Percentiles rank a stretch among this genome's conserved stretches.
These are phyloP conservation scores for Stegana nigrithorax DNA, from an alignment of 2,888 invertebrate genomes.

Conservation along the genomic window DNA sequence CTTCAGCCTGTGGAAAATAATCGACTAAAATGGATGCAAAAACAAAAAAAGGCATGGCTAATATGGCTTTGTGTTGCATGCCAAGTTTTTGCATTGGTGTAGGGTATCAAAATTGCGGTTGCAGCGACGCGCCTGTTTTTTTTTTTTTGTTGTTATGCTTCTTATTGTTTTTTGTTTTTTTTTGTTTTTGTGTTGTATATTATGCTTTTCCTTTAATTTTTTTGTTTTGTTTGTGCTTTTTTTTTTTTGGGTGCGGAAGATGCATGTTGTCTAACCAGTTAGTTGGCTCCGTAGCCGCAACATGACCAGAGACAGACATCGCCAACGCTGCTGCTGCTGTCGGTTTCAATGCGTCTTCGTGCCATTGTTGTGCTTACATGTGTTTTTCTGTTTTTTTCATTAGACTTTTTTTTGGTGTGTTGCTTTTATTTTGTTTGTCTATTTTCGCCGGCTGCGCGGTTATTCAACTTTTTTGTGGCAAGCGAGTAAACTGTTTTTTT, in stretches of 20 bases:
- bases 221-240: background rate
- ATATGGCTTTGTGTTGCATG: no score
- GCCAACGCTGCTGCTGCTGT: background rate
- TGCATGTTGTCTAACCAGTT: constrained; percentile 18
- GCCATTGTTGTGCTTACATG: constrained; percentile 17
- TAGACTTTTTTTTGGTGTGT: constrained; percentile 1
- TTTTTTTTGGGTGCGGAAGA: constrained; percentile 25
- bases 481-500: no score
- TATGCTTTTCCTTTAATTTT: background rate
- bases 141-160: background rate
- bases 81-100: no score
- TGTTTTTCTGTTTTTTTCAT: constrained; percentile 11
- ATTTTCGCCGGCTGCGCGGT: constrained; percentile 21
- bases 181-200: no score
- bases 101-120: no score
- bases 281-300: constrained; percentile 4
- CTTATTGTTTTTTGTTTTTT: background rate
- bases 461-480: constrained; percentile 18
- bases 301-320: background rate
- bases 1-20: no score
- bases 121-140: background rate
- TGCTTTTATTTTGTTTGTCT: background rate
- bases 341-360: background rate
- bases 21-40: no score
- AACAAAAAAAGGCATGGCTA: no score